phyloP scores from a whole-genome alignment of 2,888 invertebrate genomes.

The Cryptocephalus primarius region DNA sequence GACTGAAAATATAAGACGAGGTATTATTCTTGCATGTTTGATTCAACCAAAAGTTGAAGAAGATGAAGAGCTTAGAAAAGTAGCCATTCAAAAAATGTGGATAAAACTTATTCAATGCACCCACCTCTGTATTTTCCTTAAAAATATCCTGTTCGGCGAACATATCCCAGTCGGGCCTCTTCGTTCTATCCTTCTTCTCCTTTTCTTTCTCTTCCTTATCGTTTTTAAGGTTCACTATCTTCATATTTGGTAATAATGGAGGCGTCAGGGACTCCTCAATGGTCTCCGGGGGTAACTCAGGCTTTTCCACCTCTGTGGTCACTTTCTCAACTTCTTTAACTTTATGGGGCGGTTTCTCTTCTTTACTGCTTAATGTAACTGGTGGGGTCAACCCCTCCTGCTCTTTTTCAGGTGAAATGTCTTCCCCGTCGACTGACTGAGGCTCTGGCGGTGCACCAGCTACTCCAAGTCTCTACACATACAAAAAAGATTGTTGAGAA shows the following conservation, averaged over 20 bases:
- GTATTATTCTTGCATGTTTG: too few species aligned
- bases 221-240: slow-evolving; percentile 18
- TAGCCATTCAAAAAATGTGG: too few species aligned
- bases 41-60: too few species aligned
- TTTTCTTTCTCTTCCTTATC: slow-evolving; percentile 22
- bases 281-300: not conserved
- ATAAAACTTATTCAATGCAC: slow-evolving; percentile 6
- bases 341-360: slow-evolving; percentile 5
- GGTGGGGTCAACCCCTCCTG: not conserved
- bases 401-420: too few species aligned
- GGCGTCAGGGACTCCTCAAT: slow-evolving; percentile 32
- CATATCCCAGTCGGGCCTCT: slow-evolving; percentile 75
- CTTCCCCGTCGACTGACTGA: too few species aligned
- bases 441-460: too few species aligned
- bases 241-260: slow-evolving; percentile 34
- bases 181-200: slow-evolving; percentile 29
- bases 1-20: slow-evolving; percentile 40
- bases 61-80: too few species aligned
- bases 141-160: slow-evolving; percentile 88
- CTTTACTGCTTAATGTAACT: not conserved
- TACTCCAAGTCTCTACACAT: too few species aligned
- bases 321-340: slow-evolving; percentile 1
- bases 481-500: too few species aligned
- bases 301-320: slow-evolving; percentile 6
- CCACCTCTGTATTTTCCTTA: slow-evolving; percentile 32